Percentiles rank a stretch among this genome's conserved stretches.
phyloP scores from a whole-genome alignment of 2,888 invertebrate genomes.

The Clepsis dumicolana region DNA sequence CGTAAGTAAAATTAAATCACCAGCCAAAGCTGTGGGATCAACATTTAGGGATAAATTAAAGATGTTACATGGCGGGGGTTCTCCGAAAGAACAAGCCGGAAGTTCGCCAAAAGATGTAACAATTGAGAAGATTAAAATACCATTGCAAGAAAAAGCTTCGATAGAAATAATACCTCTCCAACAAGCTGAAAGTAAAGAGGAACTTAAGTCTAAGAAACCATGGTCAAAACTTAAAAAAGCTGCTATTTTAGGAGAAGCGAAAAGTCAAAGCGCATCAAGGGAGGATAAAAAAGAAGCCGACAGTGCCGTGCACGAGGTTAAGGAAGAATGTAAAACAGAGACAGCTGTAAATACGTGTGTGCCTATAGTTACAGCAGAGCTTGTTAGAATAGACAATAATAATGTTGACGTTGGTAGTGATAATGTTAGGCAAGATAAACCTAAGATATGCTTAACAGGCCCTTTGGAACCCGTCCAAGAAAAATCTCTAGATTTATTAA shows the following conservation, averaged over 20 bases:
- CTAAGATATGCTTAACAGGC: conserved; percentile 75
- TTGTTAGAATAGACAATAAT: conserved; percentile 83
- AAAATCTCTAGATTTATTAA: conserved; percentile 77
- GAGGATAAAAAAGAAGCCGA: conserved; percentile 69
- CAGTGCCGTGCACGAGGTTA: conserved; percentile 53
- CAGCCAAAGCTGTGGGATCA: conserved; percentile 79
- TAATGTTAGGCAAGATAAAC: conserved; percentile 72
- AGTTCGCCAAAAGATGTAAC: conserved; percentile 45
- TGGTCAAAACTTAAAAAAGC: conserved; percentile 94
- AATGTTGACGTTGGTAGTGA: conserved; percentile 71
- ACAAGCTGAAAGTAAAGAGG: conserved; percentile 66
- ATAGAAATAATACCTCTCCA: conserved; percentile 68
- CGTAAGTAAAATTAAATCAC: conserved; percentile 83
- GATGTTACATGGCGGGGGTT: conserved; percentile 71
- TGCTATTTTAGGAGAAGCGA: conserved; percentile 85
- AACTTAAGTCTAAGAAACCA: conserved; percentile 85
- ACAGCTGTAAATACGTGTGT: conserved; percentile 68
- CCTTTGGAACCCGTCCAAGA: conserved; percentile 80
- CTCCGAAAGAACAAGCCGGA: conserved; percentile 67
- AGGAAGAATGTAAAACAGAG: conserved; percentile 56
- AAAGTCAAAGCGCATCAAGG: conserved; percentile 73
- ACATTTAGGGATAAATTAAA: conserved; percentile 83
- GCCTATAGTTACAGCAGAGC: conserved; percentile 77
- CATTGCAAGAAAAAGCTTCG: conserved; percentile 62
- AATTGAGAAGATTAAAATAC: conserved; percentile 66